These are phyloP conservation scores for Syrista parreyssii DNA, from an alignment of 2,888 invertebrate species.

Conservation along the genomic window DNA sequence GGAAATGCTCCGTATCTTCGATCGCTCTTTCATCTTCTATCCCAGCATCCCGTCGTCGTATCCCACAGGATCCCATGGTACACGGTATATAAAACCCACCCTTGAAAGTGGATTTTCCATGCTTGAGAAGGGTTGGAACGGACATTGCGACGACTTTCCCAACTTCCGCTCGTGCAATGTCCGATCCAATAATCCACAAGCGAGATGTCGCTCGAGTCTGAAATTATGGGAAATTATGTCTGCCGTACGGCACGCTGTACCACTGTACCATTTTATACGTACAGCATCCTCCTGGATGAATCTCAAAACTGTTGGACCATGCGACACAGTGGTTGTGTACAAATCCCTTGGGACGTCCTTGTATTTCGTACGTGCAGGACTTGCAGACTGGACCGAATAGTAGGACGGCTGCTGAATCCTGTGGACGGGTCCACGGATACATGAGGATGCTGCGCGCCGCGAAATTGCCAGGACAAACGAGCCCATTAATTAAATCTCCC, in stretches of 20 bases:
- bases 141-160: neutral
- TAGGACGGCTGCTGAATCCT: too few species aligned
- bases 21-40: neutral
- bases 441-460: neutral
- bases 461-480: neutral
- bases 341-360: neutral
- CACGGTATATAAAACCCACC: neutral
- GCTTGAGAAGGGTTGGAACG: neutral
- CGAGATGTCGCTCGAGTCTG: conserved; percentile 33
- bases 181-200: neutral
- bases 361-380: neutral
- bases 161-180: neutral
- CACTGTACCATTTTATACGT: conserved; percentile 23
- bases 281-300: neutral
- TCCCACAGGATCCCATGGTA: too few species aligned
- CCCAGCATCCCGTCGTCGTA: neutral
- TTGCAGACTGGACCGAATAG: too few species aligned
- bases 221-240: conserved; percentile 51
- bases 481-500: neutral
- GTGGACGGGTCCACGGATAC: too few species aligned
- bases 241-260: conserved; percentile 25
- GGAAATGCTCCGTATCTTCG: neutral
- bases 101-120: neutral
- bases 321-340: neutral
- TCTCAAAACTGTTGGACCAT: neutral